Evolutionary conservation across 2,797 vertebrate species (phyloP).

Genomic region (Chaenodraco wilsoni): DNA sequence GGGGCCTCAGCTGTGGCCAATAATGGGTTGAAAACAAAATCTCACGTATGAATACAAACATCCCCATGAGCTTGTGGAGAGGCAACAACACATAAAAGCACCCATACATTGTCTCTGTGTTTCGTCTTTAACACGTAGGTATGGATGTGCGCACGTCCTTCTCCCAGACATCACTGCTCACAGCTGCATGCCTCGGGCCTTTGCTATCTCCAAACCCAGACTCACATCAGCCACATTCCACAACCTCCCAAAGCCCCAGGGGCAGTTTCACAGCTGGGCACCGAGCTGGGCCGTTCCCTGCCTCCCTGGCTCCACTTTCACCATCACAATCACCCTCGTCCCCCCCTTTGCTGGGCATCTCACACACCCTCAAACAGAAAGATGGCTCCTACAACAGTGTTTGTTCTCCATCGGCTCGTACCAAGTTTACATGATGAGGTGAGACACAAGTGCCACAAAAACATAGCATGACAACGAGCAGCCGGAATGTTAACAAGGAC

Average conservation of each 20-base stretch:
- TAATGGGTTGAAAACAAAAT: constrained; percentile 27
- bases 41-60: constrained; percentile 44
- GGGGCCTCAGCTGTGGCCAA: constrained; percentile 42
- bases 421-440: constrained; percentile 47
- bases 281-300: constrained; percentile 47
- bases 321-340: constrained; percentile 16
- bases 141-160: constrained; percentile 31
- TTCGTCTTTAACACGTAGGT: constrained; percentile 29
- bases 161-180: constrained; percentile 57
- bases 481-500: constrained; percentile 33
- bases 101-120: constrained; percentile 20
- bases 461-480: constrained; percentile 30
- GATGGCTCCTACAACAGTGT: constrained; percentile 10
- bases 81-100: constrained; percentile 14
- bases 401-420: constrained; percentile 33
- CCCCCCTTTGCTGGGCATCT: constrained; percentile 5
- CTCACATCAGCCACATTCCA: constrained; percentile 75
- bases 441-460: constrained; percentile 32
- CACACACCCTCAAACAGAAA: constrained; percentile 26
- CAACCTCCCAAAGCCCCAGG: constrained; percentile 64
- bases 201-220: constrained; percentile 61
- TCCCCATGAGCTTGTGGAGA: constrained; percentile 19
- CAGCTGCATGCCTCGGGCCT: constrained; percentile 71
- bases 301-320: constrained; percentile 39
- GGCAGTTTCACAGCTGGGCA: constrained; percentile 74